Evolutionary conservation across 2,888 invertebrate species (phyloP).

Genomic region (Meteorus cinctellus): DNA sequence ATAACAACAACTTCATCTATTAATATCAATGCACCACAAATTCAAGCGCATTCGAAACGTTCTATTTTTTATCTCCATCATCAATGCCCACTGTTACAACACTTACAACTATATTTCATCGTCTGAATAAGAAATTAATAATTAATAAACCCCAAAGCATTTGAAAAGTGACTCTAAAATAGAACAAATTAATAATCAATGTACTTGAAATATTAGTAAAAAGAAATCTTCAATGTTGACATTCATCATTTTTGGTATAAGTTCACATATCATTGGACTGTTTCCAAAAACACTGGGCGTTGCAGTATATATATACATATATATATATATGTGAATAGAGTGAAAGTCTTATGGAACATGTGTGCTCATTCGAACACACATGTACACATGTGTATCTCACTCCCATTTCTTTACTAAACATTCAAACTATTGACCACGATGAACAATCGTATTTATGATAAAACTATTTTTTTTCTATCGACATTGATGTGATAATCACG

Average conservation of each 20-base stretch:
- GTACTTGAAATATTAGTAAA: not conserved
- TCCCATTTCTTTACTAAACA: not conserved
- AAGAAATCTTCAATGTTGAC: not conserved
- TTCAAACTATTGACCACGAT: not conserved
- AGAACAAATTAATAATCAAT: no score
- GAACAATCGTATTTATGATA: not conserved
- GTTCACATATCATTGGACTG: not conserved
- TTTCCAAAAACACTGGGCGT: not conserved
- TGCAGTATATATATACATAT: not conserved
- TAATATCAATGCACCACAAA: no score
- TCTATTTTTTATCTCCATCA: no score
- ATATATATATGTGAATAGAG: not conserved
- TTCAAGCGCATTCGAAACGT: no score
- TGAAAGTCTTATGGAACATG: constrained; percentile 18
- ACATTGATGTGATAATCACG: not conserved
- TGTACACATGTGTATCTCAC: not conserved
- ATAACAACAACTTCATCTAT: not conserved
- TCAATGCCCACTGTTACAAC: no score
- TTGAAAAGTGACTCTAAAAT: not conserved
- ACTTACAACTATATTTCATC: no score
- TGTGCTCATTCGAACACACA: not conserved
- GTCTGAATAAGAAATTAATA: not conserved
- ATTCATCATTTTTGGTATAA: not conserved
- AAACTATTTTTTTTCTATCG: not conserved
- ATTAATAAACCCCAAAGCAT: not conserved